These are phyloP conservation scores for Trissolcus brochymenae DNA, from an alignment of 2,888 invertebrate genomes.

Conservation along the genomic window DNA sequence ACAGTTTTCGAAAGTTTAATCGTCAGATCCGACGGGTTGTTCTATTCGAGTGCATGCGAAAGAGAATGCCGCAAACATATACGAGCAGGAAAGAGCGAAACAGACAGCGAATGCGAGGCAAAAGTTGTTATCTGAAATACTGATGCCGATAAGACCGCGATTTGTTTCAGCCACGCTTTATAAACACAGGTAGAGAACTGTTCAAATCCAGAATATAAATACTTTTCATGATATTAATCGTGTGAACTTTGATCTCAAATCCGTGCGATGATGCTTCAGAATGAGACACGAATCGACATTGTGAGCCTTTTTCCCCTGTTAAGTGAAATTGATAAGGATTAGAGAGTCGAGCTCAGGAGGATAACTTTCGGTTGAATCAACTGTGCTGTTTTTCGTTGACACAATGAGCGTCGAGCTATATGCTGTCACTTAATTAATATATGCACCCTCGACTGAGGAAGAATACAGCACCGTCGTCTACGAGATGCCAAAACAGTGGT, in stretches of 20 bases:
- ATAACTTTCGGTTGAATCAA: slow-evolving; percentile 57
- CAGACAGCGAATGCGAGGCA: slow-evolving; percentile 63
- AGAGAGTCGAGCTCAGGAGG: too few species aligned
- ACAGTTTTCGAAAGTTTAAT: slow-evolving; percentile 76
- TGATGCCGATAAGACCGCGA: slow-evolving; percentile 73
- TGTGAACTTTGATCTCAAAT: slow-evolving; percentile 67
- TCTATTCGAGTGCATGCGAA: slow-evolving; percentile 64
- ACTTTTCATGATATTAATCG: slow-evolving; percentile 66
- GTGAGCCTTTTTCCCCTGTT: not conserved
- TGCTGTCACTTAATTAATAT: slow-evolving; percentile 57
- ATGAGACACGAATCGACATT: too few species aligned
- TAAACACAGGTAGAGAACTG: slow-evolving; percentile 70
- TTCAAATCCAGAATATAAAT: slow-evolving; percentile 61
- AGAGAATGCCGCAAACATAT: slow-evolving; percentile 46
- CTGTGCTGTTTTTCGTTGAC: slow-evolving; percentile 39
- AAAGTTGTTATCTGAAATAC: slow-evolving; percentile 74
- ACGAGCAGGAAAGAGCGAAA: slow-evolving; percentile 48
- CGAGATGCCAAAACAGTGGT: slow-evolving; percentile 27
- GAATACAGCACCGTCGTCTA: slow-evolving; percentile 31
- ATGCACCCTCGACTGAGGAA: slow-evolving; percentile 53
- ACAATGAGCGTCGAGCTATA: slow-evolving; percentile 56
- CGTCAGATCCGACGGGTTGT: slow-evolving; percentile 69
- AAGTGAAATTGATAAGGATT: slow-evolving; percentile 6
- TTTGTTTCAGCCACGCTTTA: slow-evolving; percentile 72
- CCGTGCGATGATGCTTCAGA: too few species aligned